Conservation (phyloP, 1,140 invertebrate genomes). For the Camponotus pennsylvanicus region DNA sequence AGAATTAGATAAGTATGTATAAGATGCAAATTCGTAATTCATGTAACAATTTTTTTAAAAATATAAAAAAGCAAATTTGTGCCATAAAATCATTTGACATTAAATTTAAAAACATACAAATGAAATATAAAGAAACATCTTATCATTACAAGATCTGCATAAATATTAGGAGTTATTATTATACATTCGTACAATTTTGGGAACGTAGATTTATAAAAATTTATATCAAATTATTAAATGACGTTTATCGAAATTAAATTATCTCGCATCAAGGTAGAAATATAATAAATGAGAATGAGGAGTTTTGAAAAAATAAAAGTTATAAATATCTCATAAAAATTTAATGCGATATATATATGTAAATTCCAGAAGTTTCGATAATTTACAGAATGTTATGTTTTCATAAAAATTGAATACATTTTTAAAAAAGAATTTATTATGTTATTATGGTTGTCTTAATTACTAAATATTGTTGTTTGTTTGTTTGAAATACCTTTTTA, state of each 20-base stretch:
- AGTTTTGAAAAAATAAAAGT: neutral
- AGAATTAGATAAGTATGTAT: neutral
- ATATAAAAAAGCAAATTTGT: neutral
- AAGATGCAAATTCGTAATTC: neutral
- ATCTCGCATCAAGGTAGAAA: neutral
- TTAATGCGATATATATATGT: no score
- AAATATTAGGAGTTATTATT: constrained; percentile 11
- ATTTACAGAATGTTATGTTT: no score
- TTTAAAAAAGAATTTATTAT: no score
- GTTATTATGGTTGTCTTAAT: no score
- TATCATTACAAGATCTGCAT: neutral
- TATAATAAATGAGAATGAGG: neutral
- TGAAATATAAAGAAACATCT: neutral
- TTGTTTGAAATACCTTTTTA: no score
- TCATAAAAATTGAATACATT: no score
- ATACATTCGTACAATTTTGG: neutral
- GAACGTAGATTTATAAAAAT: neutral
- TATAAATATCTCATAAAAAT: neutral
- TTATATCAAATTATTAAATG: constrained; percentile 1
- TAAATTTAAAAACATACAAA: neutral
- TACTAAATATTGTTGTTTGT: no score
- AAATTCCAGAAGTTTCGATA: no score
- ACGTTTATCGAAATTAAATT: no score
- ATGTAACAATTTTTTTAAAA: constrained; percentile 11
- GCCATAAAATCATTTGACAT: neutral